phyloP scores from a whole-genome alignment of 1,140 invertebrate genomes.

The Hylaeus volcanicus region DNA sequence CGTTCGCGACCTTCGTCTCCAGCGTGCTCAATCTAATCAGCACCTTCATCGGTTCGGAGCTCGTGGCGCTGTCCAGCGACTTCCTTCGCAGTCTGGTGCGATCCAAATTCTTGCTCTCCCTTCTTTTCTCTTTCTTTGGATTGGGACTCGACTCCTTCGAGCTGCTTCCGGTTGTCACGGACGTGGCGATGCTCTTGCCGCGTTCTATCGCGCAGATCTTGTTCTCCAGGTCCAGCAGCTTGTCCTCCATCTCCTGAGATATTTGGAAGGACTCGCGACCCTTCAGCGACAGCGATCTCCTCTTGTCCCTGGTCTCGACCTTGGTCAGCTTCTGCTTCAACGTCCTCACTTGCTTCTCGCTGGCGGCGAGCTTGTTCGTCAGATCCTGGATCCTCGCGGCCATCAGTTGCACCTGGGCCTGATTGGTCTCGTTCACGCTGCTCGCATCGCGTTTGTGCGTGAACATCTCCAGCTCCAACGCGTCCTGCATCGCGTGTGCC shows the following conservation, averaged over 20 bases:
- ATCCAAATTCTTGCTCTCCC: constrained; percentile 79
- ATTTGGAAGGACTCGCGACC: constrained; percentile 89
- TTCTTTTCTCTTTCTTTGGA: constrained; percentile 79
- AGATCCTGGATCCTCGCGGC: constrained; percentile 91
- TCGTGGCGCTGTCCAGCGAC: constrained; percentile 88
- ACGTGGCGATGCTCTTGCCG: constrained; percentile 66
- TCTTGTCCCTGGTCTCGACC: constrained; percentile 88
- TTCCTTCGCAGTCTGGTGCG: constrained; percentile 84
- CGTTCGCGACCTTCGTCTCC: constrained; percentile 86
- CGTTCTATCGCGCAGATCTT: constrained; percentile 86
- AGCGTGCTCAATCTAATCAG: constrained; percentile 87
- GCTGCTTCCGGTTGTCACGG: constrained; percentile 70
- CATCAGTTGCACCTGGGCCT: constrained; percentile 89
- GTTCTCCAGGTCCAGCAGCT: constrained; percentile 88
- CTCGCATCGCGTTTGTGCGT: constrained; percentile 88
- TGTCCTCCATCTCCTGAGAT: constrained; percentile 91
- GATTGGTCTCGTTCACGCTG: constrained; percentile 85
- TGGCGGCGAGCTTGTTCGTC: constrained; percentile 88
- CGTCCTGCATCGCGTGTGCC: constrained; percentile 89
- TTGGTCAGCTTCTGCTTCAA: constrained; percentile 90
- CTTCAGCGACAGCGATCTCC: constrained; percentile 90
- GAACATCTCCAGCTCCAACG: constrained; percentile 88
- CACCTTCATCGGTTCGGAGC: constrained; percentile 89
- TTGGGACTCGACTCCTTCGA: constrained; percentile 80
- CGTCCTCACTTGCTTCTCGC: constrained; percentile 90